A percentile compares a stretch with the other conserved stretches of the same genome.
Evolutionary conservation across 2,113 vertebrate species (phyloP).

Genomic region (Xenopus tropicalis): UCB_Xtro_10.0 CM004446.2:14585501-14586000

Average conservation of each 20-base stretch:
- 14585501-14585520: too few relatives aligned
- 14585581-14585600: slow-evolving; percentile 98
- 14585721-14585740: not conserved
- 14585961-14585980: not conserved
- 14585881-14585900: slow-evolving; percentile 26
- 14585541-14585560: slow-evolving; percentile 93
- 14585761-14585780: slow-evolving; percentile 26
- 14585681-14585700: slow-evolving; percentile 6
- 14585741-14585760: not conserved
- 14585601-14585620: slow-evolving; percentile 98
- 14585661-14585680: slow-evolving; percentile 90
- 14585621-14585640: slow-evolving; percentile 83
- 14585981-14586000: not conserved
- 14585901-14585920: slow-evolving; percentile 15
- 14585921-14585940: slow-evolving; percentile 27
- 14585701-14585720: not conserved
- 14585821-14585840: slow-evolving; percentile 1
- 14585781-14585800: slow-evolving; percentile 44
- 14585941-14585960: slow-evolving; percentile 33
- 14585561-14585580: slow-evolving; percentile 94
- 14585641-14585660: slow-evolving; percentile 93
- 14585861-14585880: not conserved
- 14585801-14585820: slow-evolving; percentile 54
- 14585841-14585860: not conserved
- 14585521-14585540: not conserved